phyloP scores from a whole-genome alignment of 2,888 invertebrate species.

The Microdon myrmicae region DNA sequence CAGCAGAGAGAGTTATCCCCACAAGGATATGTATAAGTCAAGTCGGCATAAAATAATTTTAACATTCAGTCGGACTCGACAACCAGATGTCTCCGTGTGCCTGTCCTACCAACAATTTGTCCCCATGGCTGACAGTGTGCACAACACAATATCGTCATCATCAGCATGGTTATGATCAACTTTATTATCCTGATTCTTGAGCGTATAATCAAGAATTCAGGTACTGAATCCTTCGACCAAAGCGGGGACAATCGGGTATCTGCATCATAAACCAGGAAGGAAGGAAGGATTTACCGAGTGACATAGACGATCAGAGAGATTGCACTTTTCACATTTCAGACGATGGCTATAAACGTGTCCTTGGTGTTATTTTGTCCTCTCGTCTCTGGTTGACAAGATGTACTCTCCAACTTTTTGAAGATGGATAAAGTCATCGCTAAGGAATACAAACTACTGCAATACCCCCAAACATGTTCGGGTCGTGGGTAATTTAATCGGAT shows the following conservation, averaged over 20 bases:
- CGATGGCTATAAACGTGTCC: not conserved
- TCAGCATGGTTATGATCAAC: constrained; percentile 2
- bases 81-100: constrained; percentile 1
- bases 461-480: not conserved
- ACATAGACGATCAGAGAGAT: not conserved
- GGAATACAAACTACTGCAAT: constrained; percentile 10
- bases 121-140: not conserved
- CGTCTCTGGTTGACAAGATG: too few relatives aligned
- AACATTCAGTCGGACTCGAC: constrained; percentile 7
- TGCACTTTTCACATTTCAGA: constrained; percentile 24
- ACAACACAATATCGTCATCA: not conserved
- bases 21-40: constrained; percentile 21
- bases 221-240: constrained; percentile 5
- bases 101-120: constrained; percentile 4
- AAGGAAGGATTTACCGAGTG: constrained; percentile 14
- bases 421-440: too few relatives aligned
- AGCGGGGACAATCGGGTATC: constrained; percentile 9
- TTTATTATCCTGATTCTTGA: not conserved
- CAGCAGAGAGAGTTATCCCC: constrained; percentile 24
- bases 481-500: constrained; percentile 35
- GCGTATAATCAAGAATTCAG: constrained; percentile 24
- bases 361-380: too few relatives aligned
- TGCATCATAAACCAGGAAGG: constrained; percentile 6
- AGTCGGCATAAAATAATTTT: constrained; percentile 32
- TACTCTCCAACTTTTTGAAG: too few relatives aligned